phyloP scores from a whole-genome alignment of 2,797 vertebrate species.

The Sebastiscus tertius region DNA sequence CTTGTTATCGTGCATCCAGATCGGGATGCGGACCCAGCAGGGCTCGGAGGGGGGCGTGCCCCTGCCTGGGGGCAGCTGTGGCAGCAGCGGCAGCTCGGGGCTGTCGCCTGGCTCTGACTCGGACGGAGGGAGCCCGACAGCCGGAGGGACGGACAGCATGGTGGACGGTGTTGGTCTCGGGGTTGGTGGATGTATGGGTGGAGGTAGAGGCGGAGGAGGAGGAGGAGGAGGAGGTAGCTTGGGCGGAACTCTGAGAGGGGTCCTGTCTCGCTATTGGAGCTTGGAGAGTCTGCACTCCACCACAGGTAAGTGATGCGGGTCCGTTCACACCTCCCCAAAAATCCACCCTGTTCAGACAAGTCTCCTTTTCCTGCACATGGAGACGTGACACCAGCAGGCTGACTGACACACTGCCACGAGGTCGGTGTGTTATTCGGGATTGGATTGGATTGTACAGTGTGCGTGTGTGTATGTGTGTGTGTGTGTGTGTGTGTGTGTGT shows the following conservation, averaged over 20 bases:
- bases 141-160: constrained; percentile 42
- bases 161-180: constrained; percentile 56
- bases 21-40: constrained; percentile 88
- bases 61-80: constrained; percentile 88
- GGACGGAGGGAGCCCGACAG: constrained; percentile 87
- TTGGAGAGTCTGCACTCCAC: constrained; percentile 95
- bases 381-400: neutral
- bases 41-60: constrained; percentile 88
- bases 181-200: constrained; percentile 75
- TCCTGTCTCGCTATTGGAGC: constrained; percentile 94
- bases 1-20: constrained; percentile 13
- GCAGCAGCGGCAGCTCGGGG: constrained; percentile 88
- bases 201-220: constrained; percentile 67
- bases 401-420: constrained; percentile 11
- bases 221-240: constrained; percentile 67
- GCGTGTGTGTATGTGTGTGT: neutral
- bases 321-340: neutral
- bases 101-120: constrained; percentile 92
- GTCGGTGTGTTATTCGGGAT: constrained; percentile 17
- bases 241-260: constrained; percentile 85
- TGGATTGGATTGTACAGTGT: neutral
- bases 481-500: neutral
- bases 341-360: neutral
- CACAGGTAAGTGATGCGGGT: constrained; percentile 84
- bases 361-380: neutral